These are phyloP conservation scores for Pelusios castaneus DNA, from an alignment of 2,113 vertebrate species.

Conservation along the genomic window DNA sequence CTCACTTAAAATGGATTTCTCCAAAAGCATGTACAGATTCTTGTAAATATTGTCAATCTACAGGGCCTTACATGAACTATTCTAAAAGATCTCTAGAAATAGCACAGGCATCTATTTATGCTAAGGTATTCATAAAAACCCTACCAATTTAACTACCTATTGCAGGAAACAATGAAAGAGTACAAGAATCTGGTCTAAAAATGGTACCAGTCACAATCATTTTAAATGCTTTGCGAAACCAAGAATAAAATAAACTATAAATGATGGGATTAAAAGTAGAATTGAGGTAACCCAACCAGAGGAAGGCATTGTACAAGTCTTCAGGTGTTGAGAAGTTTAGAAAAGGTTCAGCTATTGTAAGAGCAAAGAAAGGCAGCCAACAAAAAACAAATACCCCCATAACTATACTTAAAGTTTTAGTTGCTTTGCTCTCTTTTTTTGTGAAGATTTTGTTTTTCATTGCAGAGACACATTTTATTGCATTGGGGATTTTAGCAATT, in stretches of 20 bases:
- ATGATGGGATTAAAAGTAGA: slow-evolving; percentile 54
- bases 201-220: slow-evolving; percentile 35
- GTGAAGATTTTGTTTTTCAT: neutral
- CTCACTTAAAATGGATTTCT: neutral
- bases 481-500: neutral
- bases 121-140: neutral
- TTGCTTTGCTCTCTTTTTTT: slow-evolving; percentile 59
- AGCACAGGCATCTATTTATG: neutral
- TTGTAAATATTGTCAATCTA: neutral
- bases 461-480: neutral
- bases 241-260: slow-evolving; percentile 58
- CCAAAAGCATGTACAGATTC: neutral
- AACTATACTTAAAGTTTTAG: slow-evolving; percentile 42
- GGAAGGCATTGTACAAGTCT: slow-evolving; percentile 40
- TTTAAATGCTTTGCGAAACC: slow-evolving; percentile 50
- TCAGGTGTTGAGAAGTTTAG: slow-evolving; percentile 39
- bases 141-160: neutral
- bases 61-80: neutral
- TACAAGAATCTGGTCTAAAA: slow-evolving; percentile 24
- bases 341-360: slow-evolving; percentile 36
- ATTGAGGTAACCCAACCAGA: slow-evolving; percentile 62
- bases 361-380: slow-evolving; percentile 58
- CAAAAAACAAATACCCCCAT: slow-evolving; percentile 49
- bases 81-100: neutral
- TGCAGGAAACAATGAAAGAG: slow-evolving; percentile 14